Evolutionary conservation across 2,888 invertebrate species (phyloP).

Genomic region (Abscondita cerata): DNA sequence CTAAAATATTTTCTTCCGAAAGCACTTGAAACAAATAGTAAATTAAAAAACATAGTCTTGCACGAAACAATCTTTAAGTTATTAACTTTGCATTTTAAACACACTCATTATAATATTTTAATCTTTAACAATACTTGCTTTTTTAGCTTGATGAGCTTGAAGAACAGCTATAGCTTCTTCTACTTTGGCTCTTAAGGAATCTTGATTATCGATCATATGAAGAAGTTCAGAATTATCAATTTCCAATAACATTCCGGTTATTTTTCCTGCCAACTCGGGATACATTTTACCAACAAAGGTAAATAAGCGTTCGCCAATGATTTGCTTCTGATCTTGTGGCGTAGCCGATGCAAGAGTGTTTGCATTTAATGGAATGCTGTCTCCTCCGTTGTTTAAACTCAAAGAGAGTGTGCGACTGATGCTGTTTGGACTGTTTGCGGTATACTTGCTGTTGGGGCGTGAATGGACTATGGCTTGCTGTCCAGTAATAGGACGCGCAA

Average conservation of each 20-base stretch:
- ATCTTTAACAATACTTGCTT: conserved; percentile 42
- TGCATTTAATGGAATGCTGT: conserved; percentile 85
- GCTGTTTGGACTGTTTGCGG: conserved; percentile 71
- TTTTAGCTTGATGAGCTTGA: conserved; percentile 88
- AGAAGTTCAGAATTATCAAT: conserved; percentile 97
- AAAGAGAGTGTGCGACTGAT: conserved; percentile 48
- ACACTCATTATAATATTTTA: conserved; percentile 25
- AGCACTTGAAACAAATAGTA: conserved; percentile 7
- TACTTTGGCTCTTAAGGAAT: conserved; percentile 93
- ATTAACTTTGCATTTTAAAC: neutral
- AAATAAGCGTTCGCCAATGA: conserved; percentile 96
- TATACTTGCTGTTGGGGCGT: conserved; percentile 83
- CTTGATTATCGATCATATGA: conserved; percentile 95
- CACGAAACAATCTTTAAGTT: neutral
- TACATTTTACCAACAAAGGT: conserved; percentile 95
- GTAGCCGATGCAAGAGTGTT: conserved; percentile 92
- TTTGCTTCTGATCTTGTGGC: conserved; percentile 97
- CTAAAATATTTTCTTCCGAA: conserved; percentile 30
- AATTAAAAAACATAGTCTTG: conserved; percentile 13
- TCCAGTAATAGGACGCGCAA: conserved; percentile 84
- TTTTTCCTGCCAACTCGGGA: conserved; percentile 93
- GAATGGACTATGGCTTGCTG: conserved; percentile 78
- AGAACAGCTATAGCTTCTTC: conserved; percentile 98
- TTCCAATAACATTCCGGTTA: conserved; percentile 91
- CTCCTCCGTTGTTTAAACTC: conserved; percentile 52